Conservation (phyloP, 1,140 invertebrate species). For the Aphelinus certus region DNA sequence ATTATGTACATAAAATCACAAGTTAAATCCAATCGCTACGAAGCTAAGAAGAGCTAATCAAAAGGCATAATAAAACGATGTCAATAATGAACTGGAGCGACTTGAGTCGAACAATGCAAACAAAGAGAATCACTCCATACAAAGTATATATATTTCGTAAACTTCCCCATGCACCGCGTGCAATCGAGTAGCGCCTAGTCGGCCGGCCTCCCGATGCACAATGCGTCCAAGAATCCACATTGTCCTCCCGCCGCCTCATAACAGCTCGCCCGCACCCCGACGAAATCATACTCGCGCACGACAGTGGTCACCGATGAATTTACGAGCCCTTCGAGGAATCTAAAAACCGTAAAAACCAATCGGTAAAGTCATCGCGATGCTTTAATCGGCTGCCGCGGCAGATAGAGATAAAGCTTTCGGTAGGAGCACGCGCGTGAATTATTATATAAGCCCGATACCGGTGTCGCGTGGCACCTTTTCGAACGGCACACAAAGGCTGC, state of each 20-base stretch:
- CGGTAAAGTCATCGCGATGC: constrained; percentile 2
- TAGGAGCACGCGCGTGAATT: background rate
- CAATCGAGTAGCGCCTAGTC: too few species aligned
- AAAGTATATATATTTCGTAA: too few species aligned
- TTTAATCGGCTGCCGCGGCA: constrained; percentile 28
- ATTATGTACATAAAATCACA: too few species aligned
- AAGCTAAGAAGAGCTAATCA: too few species aligned
- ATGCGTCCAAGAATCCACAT: background rate
- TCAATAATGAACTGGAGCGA: too few species aligned
- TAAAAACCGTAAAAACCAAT: constrained; percentile 22
- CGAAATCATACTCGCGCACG: background rate
- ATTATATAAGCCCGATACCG: constrained; percentile 17
- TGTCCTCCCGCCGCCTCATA: background rate
- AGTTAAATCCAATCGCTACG: too few species aligned
- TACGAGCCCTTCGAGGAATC: constrained; percentile 29
- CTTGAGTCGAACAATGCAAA: too few species aligned
- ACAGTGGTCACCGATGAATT: constrained; percentile 16
- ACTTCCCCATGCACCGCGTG: too few species aligned
- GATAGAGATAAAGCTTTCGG: constrained; percentile 29
- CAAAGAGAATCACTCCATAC: too few species aligned
- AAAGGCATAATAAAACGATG: too few species aligned
- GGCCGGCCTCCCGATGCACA: too few species aligned
- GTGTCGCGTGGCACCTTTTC: constrained; percentile 37
- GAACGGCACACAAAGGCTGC: constrained; percentile 16
- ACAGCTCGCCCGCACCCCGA: background rate